Evolutionary conservation across 1,140 invertebrate species (phyloP), one percentile per base, ranked within the genome.

Genomic region (Aphaenogaster ashmeadi): DNA sequence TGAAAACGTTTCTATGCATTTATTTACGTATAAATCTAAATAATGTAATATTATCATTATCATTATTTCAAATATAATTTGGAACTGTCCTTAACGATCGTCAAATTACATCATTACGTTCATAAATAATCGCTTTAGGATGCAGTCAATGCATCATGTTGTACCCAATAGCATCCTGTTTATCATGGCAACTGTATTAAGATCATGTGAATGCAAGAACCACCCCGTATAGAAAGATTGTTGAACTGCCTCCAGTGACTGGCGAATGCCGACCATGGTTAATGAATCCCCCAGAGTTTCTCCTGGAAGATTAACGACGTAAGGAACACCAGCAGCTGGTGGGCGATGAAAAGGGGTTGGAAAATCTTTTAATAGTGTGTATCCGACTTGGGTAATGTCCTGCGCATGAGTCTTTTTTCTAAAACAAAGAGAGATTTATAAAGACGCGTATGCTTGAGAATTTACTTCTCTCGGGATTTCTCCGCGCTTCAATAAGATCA

Each of bases 261-360:
- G 88, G 66, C 67, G 86, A 78, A 87, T 75, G 77, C 69, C 79
- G 78, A 47, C 77, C 77, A 79, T 87, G 62, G 87, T 89, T 91
- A 91, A 91, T 91, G 89, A 91, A 87, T 91, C 80, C 85, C 74
- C 87, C 60, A 78, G 83, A 87, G 75, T 89, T 85, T 58, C 86
- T 62, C 44, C 44, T 54, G 13, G 90, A 91, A 91, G 90, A 91
- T 91, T 91, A 91, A 91, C 90, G 89, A 91, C 74, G 74, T 18
- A 67, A 66, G 83, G 74, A 87, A 87, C 78, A 69, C 60, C 56
- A 56, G 11, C 74, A 77, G 83, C 56, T 84, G 66, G 72, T 38
- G 44, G 52, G 11, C 33, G 74, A 85, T 58, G 60, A 87, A 83
- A 87, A 84, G 80, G 44, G 58, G 38, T 3, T 52, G 62, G 47